Evolutionary conservation across 2,113 vertebrate genomes (phyloP), one percentile per base, ranked within the genome.

Genomic region (Anolis carolinensis): DNA sequence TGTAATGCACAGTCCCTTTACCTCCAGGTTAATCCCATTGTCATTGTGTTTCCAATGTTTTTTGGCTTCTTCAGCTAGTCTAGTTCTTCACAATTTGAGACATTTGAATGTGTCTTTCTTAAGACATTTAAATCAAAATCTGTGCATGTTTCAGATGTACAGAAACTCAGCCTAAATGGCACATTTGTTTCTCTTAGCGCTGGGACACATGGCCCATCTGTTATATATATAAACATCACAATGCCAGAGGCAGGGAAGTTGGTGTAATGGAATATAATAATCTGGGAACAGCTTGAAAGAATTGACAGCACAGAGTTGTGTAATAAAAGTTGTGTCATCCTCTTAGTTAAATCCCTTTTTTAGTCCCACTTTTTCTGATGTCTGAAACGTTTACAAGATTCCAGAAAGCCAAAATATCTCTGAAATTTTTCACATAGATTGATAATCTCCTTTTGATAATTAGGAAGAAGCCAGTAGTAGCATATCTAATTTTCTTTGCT

Each of bases 61-160:
- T 83, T 44, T 83, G 84, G 82, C 71, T 79, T 3, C 77, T 88
- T 90, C 36, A 79, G 82, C 82, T 86, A 55, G 77, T 84, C 90
- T 89, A 7, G 67, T 73, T 81, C 55, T 78, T 90, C 81, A 90
- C 89, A 83, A 85, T 83, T 89, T 86, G 50, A 39, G 87, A 84
- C 83, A 77, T 89, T 63, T 9, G 14, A 79, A 88, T 87, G 72
- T 85, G 87, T 85, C 78, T 92, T 76, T 88, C 83, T 89, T 95
- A 91, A 89, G 79, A 76, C 87, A 88, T 87, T 84, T 87, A 74
- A 95, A 91, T 93, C 82, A 91, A 87, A 81, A 89, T 87, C 90
- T 68, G 14, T 27, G 65, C n/a, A 13, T 87, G 68, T 13, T 86
- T 93, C 78, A 76, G 86, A 83, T 91, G 75, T 32, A 89, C 92